Evolutionary conservation across 2,888 invertebrate genomes (phyloP).

Genomic region (Eilema griseolum): DNA sequence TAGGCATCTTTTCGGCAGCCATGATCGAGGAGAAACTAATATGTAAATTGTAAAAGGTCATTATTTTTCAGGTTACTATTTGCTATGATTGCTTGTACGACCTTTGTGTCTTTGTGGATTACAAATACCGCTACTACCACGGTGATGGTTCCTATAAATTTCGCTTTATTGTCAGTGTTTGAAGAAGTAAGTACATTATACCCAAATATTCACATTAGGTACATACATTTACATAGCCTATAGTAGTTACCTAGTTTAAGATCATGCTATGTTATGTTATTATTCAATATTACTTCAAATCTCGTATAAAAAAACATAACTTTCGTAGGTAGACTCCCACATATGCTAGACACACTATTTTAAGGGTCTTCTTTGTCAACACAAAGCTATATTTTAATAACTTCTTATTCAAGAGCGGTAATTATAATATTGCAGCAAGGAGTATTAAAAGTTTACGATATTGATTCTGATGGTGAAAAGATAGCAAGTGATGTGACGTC

Average conservation of each 20-base stretch:
- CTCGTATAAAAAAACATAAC: too few species aligned
- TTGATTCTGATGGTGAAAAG: conserved; percentile 57
- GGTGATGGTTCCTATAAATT: conserved; percentile 96
- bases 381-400: too few species aligned
- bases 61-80: conserved; percentile 88
- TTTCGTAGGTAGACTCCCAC: too few species aligned
- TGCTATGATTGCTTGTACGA: conserved; percentile 93
- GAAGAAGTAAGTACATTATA: conserved; percentile 75
- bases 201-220: too few species aligned
- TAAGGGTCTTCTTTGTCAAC: too few species aligned
- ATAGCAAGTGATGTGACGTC: conserved; percentile 89
- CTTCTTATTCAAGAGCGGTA: background rate
- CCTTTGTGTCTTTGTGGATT: conserved; percentile 98
- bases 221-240: too few species aligned
- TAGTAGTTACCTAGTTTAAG: too few species aligned
- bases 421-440: conserved; percentile 77
- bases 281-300: too few species aligned
- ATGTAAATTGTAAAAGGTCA: background rate
- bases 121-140: conserved; percentile 96
- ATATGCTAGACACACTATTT: too few species aligned
- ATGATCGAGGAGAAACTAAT: too few species aligned
- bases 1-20: too few species aligned
- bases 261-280: too few species aligned
- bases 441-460: conserved; percentile 84
- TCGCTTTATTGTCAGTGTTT: conserved; percentile 92